Evolutionary conservation across 2,113 vertebrate genomes (phyloP), one percentile per base, ranked within the genome.

Genomic region (Aleadryas rufinucha): DNA sequence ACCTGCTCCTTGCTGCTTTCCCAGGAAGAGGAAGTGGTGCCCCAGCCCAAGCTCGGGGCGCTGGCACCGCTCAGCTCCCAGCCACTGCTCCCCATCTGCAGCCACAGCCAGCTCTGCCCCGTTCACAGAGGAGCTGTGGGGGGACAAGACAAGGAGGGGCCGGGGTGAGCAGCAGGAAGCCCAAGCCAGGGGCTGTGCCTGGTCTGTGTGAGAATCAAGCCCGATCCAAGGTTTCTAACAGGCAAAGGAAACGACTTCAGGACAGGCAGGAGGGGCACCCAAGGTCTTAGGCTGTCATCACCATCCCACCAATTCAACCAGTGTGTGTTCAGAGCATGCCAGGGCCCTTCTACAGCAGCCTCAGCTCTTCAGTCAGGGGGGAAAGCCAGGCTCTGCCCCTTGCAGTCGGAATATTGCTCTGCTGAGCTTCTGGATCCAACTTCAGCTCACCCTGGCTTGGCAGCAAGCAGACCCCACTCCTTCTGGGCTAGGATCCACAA

Each of bases 1-100:
- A 41, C 87, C 60, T 91, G 91, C 80, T 95, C 89, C 91, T 95
- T 87, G 91, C 47, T 82, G 84, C 78, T 87, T 87, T 77, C n/a
- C 71, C 12, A 19, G 84, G 68, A 77, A 22, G 68, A 69, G 90
- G 63, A 87, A 85, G 89, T 35, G 47, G 72, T 76, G 84, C 80
- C 93, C 72, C 89, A 86, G 81, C 41, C 78, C 89, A 42, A 91
- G 82, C 79, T 87, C 37, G 5, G 84, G 79, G 82, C 7, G 13
- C 81, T 86, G 76, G 45, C 84, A 61, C 54, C 45, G 74, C 74
- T 78, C 84, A 69, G 54, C 64, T 78, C 72, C 84, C 84, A 10
- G 80, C 53, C 84, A 94, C 68, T 72, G 70, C 31, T 74, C 87
- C 89, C 84, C 76, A 87, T 70, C 68, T 80, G 64, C 91, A 83